Evolutionary conservation across 2,113 vertebrate genomes (phyloP).

Genomic region (Okapia johnstoni): DNA sequence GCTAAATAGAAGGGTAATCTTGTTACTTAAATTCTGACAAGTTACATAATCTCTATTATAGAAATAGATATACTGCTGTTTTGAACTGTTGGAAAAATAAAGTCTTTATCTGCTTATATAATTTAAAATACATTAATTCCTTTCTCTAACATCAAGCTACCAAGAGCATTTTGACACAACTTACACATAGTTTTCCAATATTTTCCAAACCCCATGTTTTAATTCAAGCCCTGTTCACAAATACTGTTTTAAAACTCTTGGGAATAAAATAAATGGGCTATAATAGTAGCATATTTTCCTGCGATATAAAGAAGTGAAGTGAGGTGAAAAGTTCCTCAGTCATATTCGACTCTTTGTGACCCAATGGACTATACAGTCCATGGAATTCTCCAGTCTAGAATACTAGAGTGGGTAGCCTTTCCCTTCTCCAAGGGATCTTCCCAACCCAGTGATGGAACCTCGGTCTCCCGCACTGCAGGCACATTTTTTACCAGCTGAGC

Average conservation of each 20-base stretch:
- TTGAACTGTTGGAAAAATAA: background rate
- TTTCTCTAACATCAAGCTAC: background rate
- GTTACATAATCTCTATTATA: background rate
- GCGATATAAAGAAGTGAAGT: background rate
- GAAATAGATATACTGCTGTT: background rate
- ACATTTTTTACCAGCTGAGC: too few species aligned
- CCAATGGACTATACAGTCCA: background rate
- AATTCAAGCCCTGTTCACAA: background rate
- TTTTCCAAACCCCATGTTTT: background rate
- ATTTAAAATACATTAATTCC: background rate
- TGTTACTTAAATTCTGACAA: background rate
- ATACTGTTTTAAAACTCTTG: background rate
- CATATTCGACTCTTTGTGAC: background rate
- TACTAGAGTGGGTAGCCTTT: background rate
- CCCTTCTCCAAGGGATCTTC: background rate
- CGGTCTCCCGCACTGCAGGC: too few species aligned
- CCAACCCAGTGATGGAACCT: too few species aligned
- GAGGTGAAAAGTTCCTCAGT: background rate
- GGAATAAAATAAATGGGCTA: background rate
- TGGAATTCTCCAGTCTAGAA: background rate
- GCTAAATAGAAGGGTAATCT: background rate
- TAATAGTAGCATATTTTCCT: background rate
- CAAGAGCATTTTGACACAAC: background rate
- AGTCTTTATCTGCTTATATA: background rate
- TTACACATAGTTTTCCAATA: background rate